Conservation (phyloP, 2,888 invertebrate genomes). For the Melanophora roralis region DNA sequence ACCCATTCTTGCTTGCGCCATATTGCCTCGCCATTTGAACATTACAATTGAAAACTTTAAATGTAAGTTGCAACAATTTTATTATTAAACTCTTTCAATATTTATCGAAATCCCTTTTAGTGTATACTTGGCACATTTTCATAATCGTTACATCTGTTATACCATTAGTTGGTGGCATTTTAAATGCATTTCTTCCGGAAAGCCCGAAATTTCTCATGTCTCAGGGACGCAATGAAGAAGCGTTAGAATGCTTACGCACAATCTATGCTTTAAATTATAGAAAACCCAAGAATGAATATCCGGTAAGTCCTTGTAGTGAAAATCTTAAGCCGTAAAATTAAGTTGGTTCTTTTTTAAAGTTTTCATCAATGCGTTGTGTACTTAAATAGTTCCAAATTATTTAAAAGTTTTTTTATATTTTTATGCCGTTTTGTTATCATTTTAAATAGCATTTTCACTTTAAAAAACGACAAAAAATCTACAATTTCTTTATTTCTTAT, state of each 20-base stretch:
- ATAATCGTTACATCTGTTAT: slow-evolving; percentile 67
- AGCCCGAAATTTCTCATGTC: slow-evolving; percentile 75
- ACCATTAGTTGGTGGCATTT: slow-evolving; percentile 64
- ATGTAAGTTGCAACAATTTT: slow-evolving; percentile 60
- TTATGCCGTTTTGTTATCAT: too few species aligned
- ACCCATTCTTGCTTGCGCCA: slow-evolving; percentile 84
- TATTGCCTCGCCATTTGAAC: slow-evolving; percentile 82
- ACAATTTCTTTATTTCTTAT: too few species aligned
- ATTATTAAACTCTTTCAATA: background rate
- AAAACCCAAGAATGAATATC: slow-evolving; percentile 80
- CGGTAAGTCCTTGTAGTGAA: slow-evolving; percentile 78
- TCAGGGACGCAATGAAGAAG: slow-evolving; percentile 71
- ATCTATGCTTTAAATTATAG: slow-evolving; percentile 84
- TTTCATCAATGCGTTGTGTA: too few species aligned
- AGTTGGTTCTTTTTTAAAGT: too few species aligned
- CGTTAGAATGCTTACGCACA: slow-evolving; percentile 73
- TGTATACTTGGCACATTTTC: slow-evolving; percentile 71
- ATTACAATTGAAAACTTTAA: slow-evolving; percentile 76
- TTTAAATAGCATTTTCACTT: too few species aligned
- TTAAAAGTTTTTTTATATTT: too few species aligned
- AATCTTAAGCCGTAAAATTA: too few species aligned
- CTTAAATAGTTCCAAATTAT: too few species aligned
- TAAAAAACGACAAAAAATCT: too few species aligned
- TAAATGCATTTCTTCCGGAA: slow-evolving; percentile 70
- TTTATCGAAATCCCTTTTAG: slow-evolving; percentile 45